These are phyloP conservation scores for Hydrolagus affinis DNA, from an alignment of 2,113 vertebrate species.

Conservation along the genomic window DNA sequence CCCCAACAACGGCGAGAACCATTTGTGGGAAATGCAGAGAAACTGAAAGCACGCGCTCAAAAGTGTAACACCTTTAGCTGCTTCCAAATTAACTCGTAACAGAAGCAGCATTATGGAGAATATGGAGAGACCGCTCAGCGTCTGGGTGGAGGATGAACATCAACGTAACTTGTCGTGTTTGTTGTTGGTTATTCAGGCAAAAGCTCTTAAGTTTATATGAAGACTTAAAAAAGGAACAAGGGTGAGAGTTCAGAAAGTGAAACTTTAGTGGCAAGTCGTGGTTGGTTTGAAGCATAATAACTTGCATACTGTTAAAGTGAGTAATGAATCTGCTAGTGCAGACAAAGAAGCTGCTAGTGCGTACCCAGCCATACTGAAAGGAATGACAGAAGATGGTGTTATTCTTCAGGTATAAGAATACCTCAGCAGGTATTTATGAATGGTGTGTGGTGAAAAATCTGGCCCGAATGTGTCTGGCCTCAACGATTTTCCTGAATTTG, in stretches of 20 bases:
- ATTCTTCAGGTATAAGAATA: too few species aligned
- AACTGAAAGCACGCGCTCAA: neutral
- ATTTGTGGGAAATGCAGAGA: neutral
- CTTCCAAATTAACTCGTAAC: neutral
- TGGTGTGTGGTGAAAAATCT: neutral
- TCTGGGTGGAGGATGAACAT: slow-evolving; percentile 35
- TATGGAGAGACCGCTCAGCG: neutral
- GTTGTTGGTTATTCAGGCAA: slow-evolving; percentile 30
- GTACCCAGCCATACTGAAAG: slow-evolving; percentile 3
- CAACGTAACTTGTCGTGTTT: slow-evolving; percentile 31
- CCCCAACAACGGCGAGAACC: neutral
- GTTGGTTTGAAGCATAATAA: slow-evolving; percentile 33
- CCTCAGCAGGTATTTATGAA: slow-evolving; percentile 27
- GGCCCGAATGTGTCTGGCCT: too few species aligned
- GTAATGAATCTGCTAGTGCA: too few species aligned
- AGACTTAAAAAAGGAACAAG: slow-evolving; percentile 31
- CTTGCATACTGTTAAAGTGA: slow-evolving; percentile 24
- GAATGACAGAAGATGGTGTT: slow-evolving; percentile 14
- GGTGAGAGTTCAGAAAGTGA: neutral
- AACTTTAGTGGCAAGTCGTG: slow-evolving; percentile 35
- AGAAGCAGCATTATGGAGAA: neutral
- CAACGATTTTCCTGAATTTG: neutral
- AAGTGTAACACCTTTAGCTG: neutral
- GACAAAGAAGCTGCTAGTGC: neutral
- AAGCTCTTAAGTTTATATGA: slow-evolving; percentile 30